A percentile compares a stretch with the other conserved stretches of the same genome.
These are phyloP conservation scores for Ctenoplectra terminalis DNA, from an alignment of 1,140 invertebrate species.

Conservation along the genomic window DNA sequence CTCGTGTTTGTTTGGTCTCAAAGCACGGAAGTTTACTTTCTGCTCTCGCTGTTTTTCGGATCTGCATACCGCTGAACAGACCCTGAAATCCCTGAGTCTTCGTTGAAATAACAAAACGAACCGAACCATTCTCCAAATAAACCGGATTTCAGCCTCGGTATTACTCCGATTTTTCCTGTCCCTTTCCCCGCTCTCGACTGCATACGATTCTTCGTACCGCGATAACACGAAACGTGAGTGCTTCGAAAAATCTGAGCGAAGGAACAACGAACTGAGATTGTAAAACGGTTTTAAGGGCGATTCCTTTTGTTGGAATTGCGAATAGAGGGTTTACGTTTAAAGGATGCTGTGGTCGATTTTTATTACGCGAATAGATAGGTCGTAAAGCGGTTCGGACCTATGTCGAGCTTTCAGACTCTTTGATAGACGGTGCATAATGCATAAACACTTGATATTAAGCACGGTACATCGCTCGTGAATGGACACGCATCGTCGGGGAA, in stretches of 20 bases:
- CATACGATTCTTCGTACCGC: not conserved
- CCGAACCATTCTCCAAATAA: slow-evolving; percentile 5
- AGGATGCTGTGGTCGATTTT: not conserved
- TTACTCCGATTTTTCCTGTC: slow-evolving; percentile 5
- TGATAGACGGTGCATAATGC: not conserved
- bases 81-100: slow-evolving; percentile 46
- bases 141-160: not conserved
- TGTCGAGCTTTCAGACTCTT: not conserved
- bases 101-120: slow-evolving; percentile 60
- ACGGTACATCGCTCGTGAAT: not conserved
- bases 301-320: not conserved
- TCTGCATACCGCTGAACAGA: slow-evolving; percentile 27
- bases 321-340: not conserved
- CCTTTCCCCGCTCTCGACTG: not conserved
- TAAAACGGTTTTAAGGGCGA: not conserved
- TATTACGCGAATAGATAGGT: slow-evolving; percentile 20
- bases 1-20: slow-evolving; percentile 52
- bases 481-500: slow-evolving; percentile 13
- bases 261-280: not conserved
- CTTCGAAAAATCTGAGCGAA: not conserved
- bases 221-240: not conserved
- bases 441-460: not conserved
- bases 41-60: slow-evolving; percentile 50
- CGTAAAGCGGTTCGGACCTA: slow-evolving; percentile 9
- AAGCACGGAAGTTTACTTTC: slow-evolving; percentile 63